Base-by-base conservation (phyloP, 2,888 invertebrate genomes). In the Axea sp. region DNA sequence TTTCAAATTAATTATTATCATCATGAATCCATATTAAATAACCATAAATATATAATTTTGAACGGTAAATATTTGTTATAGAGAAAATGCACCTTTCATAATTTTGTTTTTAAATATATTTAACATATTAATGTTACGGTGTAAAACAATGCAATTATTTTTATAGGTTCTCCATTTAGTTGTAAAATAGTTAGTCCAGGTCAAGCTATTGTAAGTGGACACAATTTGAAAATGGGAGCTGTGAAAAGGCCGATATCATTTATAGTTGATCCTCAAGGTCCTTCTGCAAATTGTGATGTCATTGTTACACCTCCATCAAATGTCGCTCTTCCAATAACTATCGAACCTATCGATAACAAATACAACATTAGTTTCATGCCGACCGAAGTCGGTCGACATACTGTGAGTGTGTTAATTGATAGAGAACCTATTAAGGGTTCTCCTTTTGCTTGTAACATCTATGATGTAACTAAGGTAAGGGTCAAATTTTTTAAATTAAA, bases 361-460 rank as follows among this genome's bases (percentile, higher is more conserved):
- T 93, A 93, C 86, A 92, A 92, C 2, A 93, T 93, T 5, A 90
- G 92, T 15, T 97, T 96, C 86, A 92, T 93, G 0, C 97, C 98
- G 0, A 92, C 92, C 71, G 94, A 94, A 78, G 97, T 97, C 9
- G 96, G 96, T 0, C 91, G 97, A 0, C 96, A 97, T 87, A 92
- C 93, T 71, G 92, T 97, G 30, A 92, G 94, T 72, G 92, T 97
- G 15, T 91, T 94, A 14, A 92, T 95, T 45, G 95, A 95, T 57
- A 95, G 94, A 22, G 93, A 96, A 76, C 94, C 95, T 49, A 94
- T 97, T 1, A 93, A 93, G 67, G 97, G 97, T 0, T 96, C 96
- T 11, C 98, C 98, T 0, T 97, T 96, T 87, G 94, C 94, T 11
- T 97, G 97, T 87, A 96, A 97, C 86, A 96, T 97, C 26, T 98